Evolutionary conservation across 2,113 vertebrate genomes (phyloP).

Genomic region (Azemiops feae): DNA sequence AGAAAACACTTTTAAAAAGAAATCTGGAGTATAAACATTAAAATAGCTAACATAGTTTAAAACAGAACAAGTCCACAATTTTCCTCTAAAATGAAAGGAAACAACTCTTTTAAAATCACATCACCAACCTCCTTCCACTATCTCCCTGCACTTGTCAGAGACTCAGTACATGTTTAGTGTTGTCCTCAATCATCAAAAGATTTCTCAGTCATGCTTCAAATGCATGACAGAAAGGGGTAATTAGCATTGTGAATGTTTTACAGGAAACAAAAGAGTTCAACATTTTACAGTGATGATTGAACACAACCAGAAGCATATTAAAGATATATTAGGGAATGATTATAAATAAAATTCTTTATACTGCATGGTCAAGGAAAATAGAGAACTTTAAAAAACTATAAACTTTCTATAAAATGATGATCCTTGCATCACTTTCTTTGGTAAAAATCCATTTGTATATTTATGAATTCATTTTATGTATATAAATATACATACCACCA

Average conservation of each 20-base stretch:
- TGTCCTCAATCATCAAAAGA: background rate
- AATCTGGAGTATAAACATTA: background rate
- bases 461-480: constrained; percentile 5
- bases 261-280: background rate
- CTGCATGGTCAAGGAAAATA: background rate
- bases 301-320: background rate
- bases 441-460: background rate
- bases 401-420: background rate
- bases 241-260: background rate
- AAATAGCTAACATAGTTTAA: background rate
- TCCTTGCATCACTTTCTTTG: background rate
- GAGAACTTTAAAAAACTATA: background rate
- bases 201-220: background rate
- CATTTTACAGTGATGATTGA: background rate
- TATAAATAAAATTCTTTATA: background rate
- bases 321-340: background rate
- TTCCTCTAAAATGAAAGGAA: background rate
- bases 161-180: background rate
- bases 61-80: background rate
- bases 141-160: background rate
- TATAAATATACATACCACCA: constrained; percentile 76
- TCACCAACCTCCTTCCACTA: background rate
- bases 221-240: background rate
- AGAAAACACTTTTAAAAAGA: background rate
- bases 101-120: background rate